Evolutionary conservation across 2,113 vertebrate species (phyloP).

Genomic region (Chaenocephalus aceratus): DNA sequence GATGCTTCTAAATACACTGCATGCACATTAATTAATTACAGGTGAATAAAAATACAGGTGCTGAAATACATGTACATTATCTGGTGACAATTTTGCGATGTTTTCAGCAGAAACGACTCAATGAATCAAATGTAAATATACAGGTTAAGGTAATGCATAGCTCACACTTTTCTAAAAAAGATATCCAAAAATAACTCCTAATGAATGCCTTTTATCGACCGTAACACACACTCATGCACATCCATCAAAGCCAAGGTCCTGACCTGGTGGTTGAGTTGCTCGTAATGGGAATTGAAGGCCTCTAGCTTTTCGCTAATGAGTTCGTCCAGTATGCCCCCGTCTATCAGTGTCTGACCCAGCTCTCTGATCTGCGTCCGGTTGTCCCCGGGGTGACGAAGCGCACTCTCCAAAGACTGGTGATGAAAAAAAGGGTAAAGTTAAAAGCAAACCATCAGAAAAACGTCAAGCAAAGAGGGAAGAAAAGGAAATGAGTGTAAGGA

Average conservation of each 20-base stretch:
- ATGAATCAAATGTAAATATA: background rate
- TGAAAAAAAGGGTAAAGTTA: background rate
- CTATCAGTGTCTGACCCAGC: constrained; percentile 96
- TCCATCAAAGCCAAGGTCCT: constrained; percentile 56
- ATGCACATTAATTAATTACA: background rate
- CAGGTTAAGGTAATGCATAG: background rate
- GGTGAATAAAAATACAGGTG: background rate
- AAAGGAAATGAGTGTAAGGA: background rate
- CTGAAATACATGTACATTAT: too few species aligned
- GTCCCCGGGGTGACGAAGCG: constrained; percentile 94
- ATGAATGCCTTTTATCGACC: background rate
- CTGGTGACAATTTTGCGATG: background rate
- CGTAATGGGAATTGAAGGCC: constrained; percentile 92
- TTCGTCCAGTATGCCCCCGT: constrained; percentile 97
- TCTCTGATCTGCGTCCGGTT: constrained; percentile 98
- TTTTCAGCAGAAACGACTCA: background rate
- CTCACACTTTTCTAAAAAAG: background rate
- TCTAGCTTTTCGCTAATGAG: constrained; percentile 97
- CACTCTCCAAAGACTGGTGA: constrained; percentile 90
- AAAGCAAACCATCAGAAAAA: background rate
- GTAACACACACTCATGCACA: background rate
- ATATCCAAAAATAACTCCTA: background rate
- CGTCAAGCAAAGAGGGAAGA: constrained; percentile 13
- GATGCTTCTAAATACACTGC: background rate
- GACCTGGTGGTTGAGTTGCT: constrained; percentile 93